phyloP scores from a whole-genome alignment of 2,888 invertebrate species.

The Drosophila mulleri region DNA sequence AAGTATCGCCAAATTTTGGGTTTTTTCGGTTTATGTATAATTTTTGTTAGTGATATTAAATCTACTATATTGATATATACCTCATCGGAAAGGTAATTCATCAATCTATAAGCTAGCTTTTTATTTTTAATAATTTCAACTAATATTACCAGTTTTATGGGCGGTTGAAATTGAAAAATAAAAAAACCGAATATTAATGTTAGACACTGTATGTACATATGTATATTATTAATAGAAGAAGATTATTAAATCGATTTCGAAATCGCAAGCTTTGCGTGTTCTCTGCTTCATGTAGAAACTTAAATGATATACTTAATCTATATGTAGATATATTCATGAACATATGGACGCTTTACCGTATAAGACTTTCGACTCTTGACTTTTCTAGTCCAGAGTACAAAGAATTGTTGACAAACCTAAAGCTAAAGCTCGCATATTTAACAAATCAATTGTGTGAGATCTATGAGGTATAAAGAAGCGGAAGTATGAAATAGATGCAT shows the following conservation, averaged over 20 bases:
- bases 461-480: neutral
- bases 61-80: too few species aligned
- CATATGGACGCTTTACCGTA: neutral
- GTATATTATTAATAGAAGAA: neutral
- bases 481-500: neutral
- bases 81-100: too few species aligned
- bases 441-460: neutral
- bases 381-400: neutral
- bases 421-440: neutral
- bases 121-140: too few species aligned
- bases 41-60: too few species aligned
- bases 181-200: too few species aligned
- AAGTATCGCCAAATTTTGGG: too few species aligned
- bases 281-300: neutral
- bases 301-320: neutral
- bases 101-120: too few species aligned
- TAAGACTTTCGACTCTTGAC: neutral
- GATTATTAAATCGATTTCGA: neutral
- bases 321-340: slow-evolving; percentile 2
- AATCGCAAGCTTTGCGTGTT: neutral
- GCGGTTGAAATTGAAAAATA: too few species aligned
- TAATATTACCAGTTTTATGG: too few species aligned
- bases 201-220: too few species aligned
- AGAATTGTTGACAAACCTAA: too few species aligned
- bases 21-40: too few species aligned